Evolutionary conservation across 1,140 invertebrate genomes (phyloP).

Genomic region (Neodiprion pinetum): DNA sequence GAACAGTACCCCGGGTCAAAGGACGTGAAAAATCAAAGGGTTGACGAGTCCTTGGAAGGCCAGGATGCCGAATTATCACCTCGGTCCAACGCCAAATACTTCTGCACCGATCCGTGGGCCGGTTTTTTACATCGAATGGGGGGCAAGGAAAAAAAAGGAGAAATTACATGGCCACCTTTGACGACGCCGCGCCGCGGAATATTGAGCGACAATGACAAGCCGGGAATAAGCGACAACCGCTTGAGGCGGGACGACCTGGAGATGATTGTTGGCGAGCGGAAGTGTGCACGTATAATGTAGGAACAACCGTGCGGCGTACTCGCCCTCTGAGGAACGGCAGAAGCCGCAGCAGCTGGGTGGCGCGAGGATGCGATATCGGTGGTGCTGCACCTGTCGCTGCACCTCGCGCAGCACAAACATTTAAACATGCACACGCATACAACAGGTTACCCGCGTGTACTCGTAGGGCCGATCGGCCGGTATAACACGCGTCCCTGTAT

Average conservation of each 20-base stretch:
- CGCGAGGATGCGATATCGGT: conserved; percentile 3
- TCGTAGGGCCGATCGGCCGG: not conserved
- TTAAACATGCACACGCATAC: not conserved
- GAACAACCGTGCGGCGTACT: not conserved
- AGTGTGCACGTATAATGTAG: conserved; percentile 9
- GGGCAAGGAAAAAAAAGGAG: not conserved
- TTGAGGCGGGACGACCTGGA: conserved; percentile 15
- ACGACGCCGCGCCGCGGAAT: conserved; percentile 24
- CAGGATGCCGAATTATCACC: too few species aligned
- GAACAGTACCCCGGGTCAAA: not conserved
- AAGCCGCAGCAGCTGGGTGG: conserved; percentile 2
- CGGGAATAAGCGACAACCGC: conserved; percentile 18
- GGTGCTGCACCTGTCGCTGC: not conserved
- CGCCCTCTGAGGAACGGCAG: not conserved
- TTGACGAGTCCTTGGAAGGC: conserved; percentile 20
- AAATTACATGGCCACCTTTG: conserved; percentile 22
- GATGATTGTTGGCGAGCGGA: conserved; percentile 27
- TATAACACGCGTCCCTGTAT: not conserved
- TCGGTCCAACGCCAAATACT: too few species aligned
- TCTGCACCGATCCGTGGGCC: too few species aligned
- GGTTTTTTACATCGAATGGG: not conserved
- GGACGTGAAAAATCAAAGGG: conserved; percentile 55
- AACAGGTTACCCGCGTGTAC: not conserved
- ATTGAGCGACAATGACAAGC: not conserved
- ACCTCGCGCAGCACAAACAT: not conserved